Base-by-base conservation (phyloP, 2,888 invertebrate genomes). In the Tuberolachnus salignus region DNA sequence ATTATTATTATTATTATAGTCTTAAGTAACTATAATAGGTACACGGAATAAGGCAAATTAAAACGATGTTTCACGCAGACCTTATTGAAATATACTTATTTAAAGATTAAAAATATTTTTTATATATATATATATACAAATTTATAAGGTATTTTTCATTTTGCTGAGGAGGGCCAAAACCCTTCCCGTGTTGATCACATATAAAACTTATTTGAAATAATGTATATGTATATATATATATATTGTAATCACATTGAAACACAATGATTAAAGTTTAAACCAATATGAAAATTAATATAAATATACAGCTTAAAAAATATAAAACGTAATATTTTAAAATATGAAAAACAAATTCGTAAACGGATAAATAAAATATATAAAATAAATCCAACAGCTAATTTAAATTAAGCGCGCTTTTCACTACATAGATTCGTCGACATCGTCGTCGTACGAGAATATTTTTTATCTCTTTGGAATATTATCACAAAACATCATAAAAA, bases 401-500 rank as follows among this genome's bases (percentile, higher is more conserved):
- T n/a, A 34, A 11, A 42, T 61, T 46, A 34, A 61, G 9, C 59
- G 72, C 72, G 49, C 61, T 59, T 34, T 34, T 34, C 6, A 34
- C 6, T 34, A 4, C 3, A 34, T 34, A 34, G 34, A 6, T 34
- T 34, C 6, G 34, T 34, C 1, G 19, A 26, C 26, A 6, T 8
- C 46, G 1, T 59, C 0, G 3, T 8, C n/a, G 19, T 21, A 34
- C 34, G 34, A 34, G 6, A 34, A 42, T 3, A 49, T 42, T 10
- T 14, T 34, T 13, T 16, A 21, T 9, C 71, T 72, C 72, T 61
- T 21, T 72, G 72, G 34, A 72, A 61, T 34, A 26, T 19, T 49
- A 26, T 42, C 0, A 26, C 1, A 19, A 26, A 4, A 34, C 34
- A 34, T 34, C 34, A 34, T 34, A 34, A 34, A 34, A 34, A 57